Evolutionary conservation across 35 echinoderm and acorn worm species (phyloP).

Genomic region (Lytechinus pictus): DNA sequence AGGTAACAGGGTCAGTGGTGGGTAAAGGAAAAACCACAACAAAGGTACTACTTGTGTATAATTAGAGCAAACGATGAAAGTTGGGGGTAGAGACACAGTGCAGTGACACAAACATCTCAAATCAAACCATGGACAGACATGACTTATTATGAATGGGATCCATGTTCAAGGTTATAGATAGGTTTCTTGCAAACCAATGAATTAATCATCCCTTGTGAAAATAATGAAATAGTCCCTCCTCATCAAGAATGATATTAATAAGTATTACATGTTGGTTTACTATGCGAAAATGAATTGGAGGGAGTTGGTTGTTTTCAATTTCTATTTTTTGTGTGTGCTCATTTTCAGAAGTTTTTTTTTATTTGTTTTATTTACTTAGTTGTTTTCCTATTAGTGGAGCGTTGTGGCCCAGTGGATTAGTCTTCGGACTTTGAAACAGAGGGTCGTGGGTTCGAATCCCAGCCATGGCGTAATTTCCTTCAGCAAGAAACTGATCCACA

Average conservation of each 20-base stretch:
- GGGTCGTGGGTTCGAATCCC: too few species aligned
- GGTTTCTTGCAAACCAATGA: neutral
- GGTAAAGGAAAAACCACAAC: neutral
- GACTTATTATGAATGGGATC: neutral
- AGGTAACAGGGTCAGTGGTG: neutral
- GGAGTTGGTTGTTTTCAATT: too few species aligned
- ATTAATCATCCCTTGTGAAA: neutral
- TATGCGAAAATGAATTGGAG: too few species aligned
- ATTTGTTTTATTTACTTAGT: too few species aligned
- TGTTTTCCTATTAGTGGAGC: too few species aligned
- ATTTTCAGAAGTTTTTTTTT: too few species aligned
- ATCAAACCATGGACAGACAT: neutral
- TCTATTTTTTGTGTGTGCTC: too few species aligned
- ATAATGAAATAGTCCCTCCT: neutral
- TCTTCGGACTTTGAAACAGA: too few species aligned
- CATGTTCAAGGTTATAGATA: neutral
- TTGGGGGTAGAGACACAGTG: neutral
- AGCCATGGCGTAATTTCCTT: too few species aligned
- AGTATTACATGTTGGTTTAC: too few species aligned
- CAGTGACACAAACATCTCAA: constrained; percentile 20
- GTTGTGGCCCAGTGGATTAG: too few species aligned
- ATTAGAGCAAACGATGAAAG: neutral
- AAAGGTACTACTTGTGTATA: neutral
- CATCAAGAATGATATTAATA: neutral
- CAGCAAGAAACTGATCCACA: too few species aligned